Conservation (phyloP, 2,888 invertebrate genomes). For the Volucella inanis region DNA sequence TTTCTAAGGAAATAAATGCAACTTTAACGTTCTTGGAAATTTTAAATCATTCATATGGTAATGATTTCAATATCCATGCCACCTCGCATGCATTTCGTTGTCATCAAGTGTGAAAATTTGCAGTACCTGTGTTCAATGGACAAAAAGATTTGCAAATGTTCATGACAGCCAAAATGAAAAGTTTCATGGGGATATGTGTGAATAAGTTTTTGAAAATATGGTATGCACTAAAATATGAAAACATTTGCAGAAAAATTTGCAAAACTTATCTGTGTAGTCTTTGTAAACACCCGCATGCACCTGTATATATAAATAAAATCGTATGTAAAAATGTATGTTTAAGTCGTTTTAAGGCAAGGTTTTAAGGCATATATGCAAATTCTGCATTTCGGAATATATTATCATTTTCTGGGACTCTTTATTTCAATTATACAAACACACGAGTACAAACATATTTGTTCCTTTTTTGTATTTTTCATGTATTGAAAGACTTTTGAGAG, state of each 20-base stretch:
- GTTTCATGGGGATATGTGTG: conserved; percentile 62
- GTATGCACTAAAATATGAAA: conserved; percentile 13
- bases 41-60: conserved; percentile 66
- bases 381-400: conserved; percentile 67
- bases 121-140: conserved; percentile 56
- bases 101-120: conserved; percentile 60
- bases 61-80: conserved; percentile 62
- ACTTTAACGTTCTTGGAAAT: conserved; percentile 57
- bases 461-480: too few relatives aligned
- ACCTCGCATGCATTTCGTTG: conserved; percentile 28
- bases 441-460: too few relatives aligned
- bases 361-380: conserved; percentile 59
- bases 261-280: conserved; percentile 38
- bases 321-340: conserved; percentile 2
- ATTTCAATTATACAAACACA: too few relatives aligned
- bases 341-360: conserved; percentile 44
- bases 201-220: conserved; percentile 68
- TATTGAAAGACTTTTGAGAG: too few relatives aligned
- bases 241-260: conserved; percentile 66
- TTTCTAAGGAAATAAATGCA: conserved; percentile 51
- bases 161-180: conserved; percentile 59
- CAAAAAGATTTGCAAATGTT: conserved; percentile 65
- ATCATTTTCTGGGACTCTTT: conserved; percentile 42
- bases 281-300: conserved; percentile 16
- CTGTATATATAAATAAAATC: too few relatives aligned